Conservation (phyloP, 2,113 vertebrate species). For the Mesoclemmys tuberculata region DNA sequence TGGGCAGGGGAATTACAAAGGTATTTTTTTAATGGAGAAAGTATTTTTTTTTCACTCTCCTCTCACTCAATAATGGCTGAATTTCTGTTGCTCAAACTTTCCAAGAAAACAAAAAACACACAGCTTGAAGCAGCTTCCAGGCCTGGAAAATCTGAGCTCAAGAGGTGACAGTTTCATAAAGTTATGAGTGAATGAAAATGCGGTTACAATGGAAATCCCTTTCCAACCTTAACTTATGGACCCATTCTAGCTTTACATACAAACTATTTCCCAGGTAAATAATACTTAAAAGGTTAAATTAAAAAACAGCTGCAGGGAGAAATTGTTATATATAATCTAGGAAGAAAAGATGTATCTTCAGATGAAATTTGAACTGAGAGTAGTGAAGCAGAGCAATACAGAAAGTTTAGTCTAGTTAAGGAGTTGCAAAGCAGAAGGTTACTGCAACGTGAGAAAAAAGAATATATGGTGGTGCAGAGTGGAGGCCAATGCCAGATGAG, state of each 20-base stretch:
- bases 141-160: not conserved
- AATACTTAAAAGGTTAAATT: not conserved
- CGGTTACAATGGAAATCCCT: constrained; percentile 6
- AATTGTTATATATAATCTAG: not conserved
- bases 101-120: not conserved
- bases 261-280: not conserved
- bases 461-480: fast-evolving
- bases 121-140: fast-evolving
- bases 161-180: not conserved
- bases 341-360: not conserved
- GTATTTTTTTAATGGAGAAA: not conserved
- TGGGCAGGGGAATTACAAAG: not conserved
- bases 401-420: not conserved
- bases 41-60: not conserved
- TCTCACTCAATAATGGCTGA: not conserved
- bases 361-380: not conserved
- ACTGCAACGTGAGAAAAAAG: no score
- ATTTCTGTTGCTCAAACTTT: constrained; percentile 8
- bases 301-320: not conserved
- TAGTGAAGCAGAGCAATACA: not conserved
- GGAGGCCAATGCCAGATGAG: no score
- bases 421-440: not conserved
- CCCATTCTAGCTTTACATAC: not conserved
- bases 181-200: not conserved
- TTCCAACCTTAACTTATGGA: fast-evolving